These are phyloP conservation scores for Bryconaethiops microstoma DNA, from an alignment of 2,797 vertebrate species.

Conservation along the genomic window DNA sequence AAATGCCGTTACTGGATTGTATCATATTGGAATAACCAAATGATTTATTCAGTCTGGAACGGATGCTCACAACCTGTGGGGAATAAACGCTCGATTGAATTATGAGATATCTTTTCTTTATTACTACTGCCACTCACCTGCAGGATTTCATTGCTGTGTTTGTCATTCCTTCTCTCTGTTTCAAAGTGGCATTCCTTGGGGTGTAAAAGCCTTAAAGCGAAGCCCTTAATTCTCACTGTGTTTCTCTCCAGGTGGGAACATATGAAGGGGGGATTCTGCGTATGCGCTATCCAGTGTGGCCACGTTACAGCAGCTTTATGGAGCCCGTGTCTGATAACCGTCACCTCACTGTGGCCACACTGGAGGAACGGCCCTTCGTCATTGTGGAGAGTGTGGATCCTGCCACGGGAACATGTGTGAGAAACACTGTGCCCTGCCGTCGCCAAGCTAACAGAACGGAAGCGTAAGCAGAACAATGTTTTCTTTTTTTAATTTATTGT, in stretches of 20 bases:
- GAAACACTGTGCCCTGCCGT: constrained; percentile 95
- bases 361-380: constrained; percentile 96
- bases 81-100: constrained; percentile 38
- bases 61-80: constrained; percentile 16
- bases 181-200: not conserved
- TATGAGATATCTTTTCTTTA: constrained; percentile 43
- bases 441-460: constrained; percentile 87
- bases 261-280: constrained; percentile 89
- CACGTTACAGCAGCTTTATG: constrained; percentile 88
- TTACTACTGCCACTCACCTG: constrained; percentile 43
- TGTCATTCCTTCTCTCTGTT: constrained; percentile 20
- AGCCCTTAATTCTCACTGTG: not conserved
- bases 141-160: constrained; percentile 12
- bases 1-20: constrained; percentile 11
- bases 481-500: not conserved
- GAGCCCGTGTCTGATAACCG: constrained; percentile 90
- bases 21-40: constrained; percentile 28
- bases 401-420: constrained; percentile 89
- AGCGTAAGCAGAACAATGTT: constrained; percentile 62
- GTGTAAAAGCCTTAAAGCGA: constrained; percentile 23
- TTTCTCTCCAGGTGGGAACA: constrained; percentile 84
- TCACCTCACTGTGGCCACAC: constrained; percentile 93
- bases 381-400: constrained; percentile 95
- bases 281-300: constrained; percentile 97
- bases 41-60: constrained; percentile 45